Evolutionary conservation across 2,888 invertebrate genomes (phyloP).

Genomic region (Metellina segmentata): DNA sequence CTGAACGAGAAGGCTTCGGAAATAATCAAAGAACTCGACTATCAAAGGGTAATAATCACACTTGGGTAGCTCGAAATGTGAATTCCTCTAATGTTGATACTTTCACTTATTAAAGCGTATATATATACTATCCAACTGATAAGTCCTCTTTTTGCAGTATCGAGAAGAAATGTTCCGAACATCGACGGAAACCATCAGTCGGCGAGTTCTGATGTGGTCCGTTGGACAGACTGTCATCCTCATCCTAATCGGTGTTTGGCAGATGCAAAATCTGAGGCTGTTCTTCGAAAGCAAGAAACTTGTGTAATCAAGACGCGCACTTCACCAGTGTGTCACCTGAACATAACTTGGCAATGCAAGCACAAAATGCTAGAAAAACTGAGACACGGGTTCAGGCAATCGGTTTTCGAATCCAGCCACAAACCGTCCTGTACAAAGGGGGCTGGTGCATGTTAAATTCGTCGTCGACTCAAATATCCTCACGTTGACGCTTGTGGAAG

Average conservation of each 20-base stretch:
- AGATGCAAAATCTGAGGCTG: slow-evolving; percentile 98
- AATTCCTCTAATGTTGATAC: background rate
- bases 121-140: background rate
- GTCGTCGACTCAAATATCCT: too few species aligned
- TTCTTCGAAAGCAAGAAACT: slow-evolving; percentile 99
- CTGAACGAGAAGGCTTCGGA: slow-evolving; percentile 49
- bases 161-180: slow-evolving; percentile 98
- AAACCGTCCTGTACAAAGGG: too few species aligned
- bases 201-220: slow-evolving; percentile 97
- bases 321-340: too few species aligned
- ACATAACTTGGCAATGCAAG: too few species aligned
- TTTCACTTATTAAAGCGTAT: background rate
- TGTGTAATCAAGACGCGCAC: slow-evolving; percentile 82
- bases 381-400: too few species aligned
- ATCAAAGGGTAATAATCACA: slow-evolving; percentile 53
- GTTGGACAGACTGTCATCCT: slow-evolving; percentile 93
- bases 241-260: slow-evolving; percentile 97
- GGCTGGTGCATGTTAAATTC: too few species aligned
- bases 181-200: slow-evolving; percentile 98
- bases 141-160: slow-evolving; percentile 84
- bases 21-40: slow-evolving; percentile 58
- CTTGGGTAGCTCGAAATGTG: background rate
- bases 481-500: too few species aligned
- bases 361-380: too few species aligned
- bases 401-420: too few species aligned